phyloP scores from a whole-genome alignment of 1,140 invertebrate species.

The Drosophila bifasciata region DNA sequence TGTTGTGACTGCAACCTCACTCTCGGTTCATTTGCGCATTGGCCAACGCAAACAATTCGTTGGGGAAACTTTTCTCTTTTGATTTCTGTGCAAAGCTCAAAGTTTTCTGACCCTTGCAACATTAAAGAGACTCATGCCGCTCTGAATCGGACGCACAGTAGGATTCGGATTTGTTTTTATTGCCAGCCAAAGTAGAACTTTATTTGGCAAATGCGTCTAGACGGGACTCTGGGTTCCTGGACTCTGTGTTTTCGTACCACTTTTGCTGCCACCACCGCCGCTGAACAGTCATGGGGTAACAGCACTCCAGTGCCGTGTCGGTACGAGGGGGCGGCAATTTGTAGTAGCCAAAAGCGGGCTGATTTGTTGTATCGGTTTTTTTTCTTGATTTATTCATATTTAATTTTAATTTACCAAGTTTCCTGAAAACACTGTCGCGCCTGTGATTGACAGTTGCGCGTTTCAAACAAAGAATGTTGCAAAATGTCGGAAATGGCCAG shows the following conservation, averaged over 20 bases:
- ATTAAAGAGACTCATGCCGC: constrained; percentile 20
- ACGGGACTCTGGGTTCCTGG: constrained; percentile 13
- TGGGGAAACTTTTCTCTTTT: constrained; percentile 17
- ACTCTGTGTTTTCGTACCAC: not conserved
- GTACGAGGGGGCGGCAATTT: constrained; percentile 1
- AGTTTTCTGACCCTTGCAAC: constrained; percentile 9
- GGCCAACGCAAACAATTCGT: constrained; percentile 23
- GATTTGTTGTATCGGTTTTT: not conserved
- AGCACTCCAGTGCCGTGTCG: not conserved
- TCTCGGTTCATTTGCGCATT: constrained; percentile 11
- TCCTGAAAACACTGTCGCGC: constrained; percentile 24
- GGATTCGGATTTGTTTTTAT: constrained; percentile 41
- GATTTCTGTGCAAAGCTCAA: constrained; percentile 27
- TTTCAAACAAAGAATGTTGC: constrained; percentile 27
- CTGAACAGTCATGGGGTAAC: constrained; percentile 1
- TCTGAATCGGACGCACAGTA: constrained; percentile 24
- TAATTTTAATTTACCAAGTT: constrained; percentile 61
- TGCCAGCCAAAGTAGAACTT: constrained; percentile 37
- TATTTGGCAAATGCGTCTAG: constrained; percentile 53
- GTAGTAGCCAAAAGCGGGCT: constrained; percentile 1
- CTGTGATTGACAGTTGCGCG: constrained; percentile 26
- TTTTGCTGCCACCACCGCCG: not conserved
- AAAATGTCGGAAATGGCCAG: no score
- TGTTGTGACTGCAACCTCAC: not conserved
- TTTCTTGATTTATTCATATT: constrained; percentile 43